phyloP scores from a whole-genome alignment of 2,797 vertebrate species.

The Neosilurus mollespiculum region DNA sequence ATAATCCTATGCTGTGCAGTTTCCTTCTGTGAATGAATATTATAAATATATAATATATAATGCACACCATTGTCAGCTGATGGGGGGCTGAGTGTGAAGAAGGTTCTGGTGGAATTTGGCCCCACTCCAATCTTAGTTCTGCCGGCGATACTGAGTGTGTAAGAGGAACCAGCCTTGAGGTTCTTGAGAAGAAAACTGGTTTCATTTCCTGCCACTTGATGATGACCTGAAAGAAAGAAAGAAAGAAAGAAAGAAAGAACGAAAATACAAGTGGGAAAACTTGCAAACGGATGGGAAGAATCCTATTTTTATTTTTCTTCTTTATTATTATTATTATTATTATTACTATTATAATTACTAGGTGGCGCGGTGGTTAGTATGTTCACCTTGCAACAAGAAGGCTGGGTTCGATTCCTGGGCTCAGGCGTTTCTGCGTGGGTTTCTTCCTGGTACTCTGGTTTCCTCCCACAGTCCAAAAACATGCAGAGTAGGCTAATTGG shows the following conservation, averaged over 20 bases:
- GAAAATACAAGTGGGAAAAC: background rate
- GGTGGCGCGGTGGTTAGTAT: too few relatives aligned
- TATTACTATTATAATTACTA: background rate
- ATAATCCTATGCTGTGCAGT: background rate
- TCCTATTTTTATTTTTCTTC: background rate
- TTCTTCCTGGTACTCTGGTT: too few relatives aligned
- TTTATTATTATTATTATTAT: background rate
- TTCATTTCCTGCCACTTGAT: slow-evolving; percentile 33
- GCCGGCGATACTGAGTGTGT: slow-evolving; percentile 44
- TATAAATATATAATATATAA: background rate
- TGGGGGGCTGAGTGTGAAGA: slow-evolving; percentile 3
- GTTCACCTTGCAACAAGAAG: too few relatives aligned
- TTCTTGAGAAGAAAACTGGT: slow-evolving; percentile 41
- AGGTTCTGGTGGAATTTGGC: slow-evolving; percentile 39
- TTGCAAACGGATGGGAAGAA: background rate
- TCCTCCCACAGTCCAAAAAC: too few relatives aligned
- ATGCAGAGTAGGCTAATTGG: too few relatives aligned
- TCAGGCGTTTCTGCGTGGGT: too few relatives aligned
- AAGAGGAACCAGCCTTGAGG: slow-evolving; percentile 30
- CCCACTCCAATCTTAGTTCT: slow-evolving; percentile 41
- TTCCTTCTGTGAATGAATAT: background rate
- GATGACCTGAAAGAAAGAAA: slow-evolving; percentile 22
- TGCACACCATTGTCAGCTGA: slow-evolving; percentile 20
- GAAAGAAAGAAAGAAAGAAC: background rate
- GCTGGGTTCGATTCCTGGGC: too few relatives aligned